A percentile compares a stretch with the other conserved stretches of the same genome.
These are phyloP conservation scores for Eumacrocentrus americanus DNA, from an alignment of 2,888 invertebrate species.

Conservation along the genomic window DNA sequence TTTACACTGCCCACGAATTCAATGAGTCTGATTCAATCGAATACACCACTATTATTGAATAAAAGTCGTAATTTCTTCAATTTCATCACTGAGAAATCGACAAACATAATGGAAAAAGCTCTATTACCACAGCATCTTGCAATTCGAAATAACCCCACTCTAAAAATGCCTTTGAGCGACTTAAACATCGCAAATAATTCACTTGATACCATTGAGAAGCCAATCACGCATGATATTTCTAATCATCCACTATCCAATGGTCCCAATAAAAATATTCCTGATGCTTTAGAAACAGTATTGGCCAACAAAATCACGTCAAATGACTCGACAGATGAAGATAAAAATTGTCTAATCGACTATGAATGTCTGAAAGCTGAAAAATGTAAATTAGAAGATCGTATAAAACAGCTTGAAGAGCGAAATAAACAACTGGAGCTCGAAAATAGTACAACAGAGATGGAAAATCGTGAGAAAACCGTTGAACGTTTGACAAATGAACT, in stretches of 20 bases:
- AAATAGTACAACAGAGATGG: constrained; percentile 48
- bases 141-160: constrained; percentile 35
- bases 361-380: constrained; percentile 28
- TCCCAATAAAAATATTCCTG: background rate
- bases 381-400: constrained; percentile 42
- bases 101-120: constrained; percentile 57
- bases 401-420: constrained; percentile 46
- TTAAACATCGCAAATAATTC: too few species aligned
- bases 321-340: background rate
- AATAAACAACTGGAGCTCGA: constrained; percentile 41
- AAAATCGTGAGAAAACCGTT: constrained; percentile 52
- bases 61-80: constrained; percentile 55
- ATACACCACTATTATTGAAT: constrained; percentile 54
- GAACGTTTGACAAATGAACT: constrained; percentile 50
- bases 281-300: background rate
- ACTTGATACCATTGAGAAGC: background rate
- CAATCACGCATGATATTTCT: background rate
- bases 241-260: too few species aligned
- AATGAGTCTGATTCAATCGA: constrained; percentile 53
- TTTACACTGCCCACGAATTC: constrained; percentile 53
- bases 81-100: constrained; percentile 56
- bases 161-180: constrained; percentile 13
- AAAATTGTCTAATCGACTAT: background rate
- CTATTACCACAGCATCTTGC: constrained; percentile 52
- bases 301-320: background rate